phyloP scores from a whole-genome alignment of 2,888 invertebrate genomes.

The Pediacus dermestoides region DNA sequence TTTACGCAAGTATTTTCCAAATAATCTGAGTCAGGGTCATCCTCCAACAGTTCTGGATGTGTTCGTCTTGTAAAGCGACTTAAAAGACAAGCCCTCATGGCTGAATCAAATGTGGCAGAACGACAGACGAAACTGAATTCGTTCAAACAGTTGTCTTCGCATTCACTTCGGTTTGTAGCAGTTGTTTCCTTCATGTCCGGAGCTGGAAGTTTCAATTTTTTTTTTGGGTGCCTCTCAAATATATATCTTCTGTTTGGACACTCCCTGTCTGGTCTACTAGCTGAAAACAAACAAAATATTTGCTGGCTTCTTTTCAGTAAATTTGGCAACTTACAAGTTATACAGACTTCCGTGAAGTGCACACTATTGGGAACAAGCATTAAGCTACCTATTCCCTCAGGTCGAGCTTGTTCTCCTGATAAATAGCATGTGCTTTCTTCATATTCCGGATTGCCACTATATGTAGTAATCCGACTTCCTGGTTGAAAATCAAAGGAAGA shows the following conservation, averaged over 20 bases:
- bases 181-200: slow-evolving; percentile 82
- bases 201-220: slow-evolving; percentile 74
- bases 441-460: slow-evolving; percentile 75
- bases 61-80: slow-evolving; percentile 81
- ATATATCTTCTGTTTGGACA: slow-evolving; percentile 86
- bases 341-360: slow-evolving; percentile 85
- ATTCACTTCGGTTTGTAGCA: slow-evolving; percentile 82
- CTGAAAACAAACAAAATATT: slow-evolving; percentile 45
- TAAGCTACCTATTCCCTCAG: slow-evolving; percentile 85
- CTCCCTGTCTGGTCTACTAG: slow-evolving; percentile 82
- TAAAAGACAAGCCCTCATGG: slow-evolving; percentile 72
- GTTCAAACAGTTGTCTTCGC: slow-evolving; percentile 84
- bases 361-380: slow-evolving; percentile 86
- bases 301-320: slow-evolving; percentile 8
- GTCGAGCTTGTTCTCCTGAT: slow-evolving; percentile 79
- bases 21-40: slow-evolving; percentile 85
- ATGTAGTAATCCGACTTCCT: slow-evolving; percentile 79
- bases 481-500: slow-evolving; percentile 89
- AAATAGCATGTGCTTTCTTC: slow-evolving; percentile 86
- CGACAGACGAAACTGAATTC: slow-evolving; percentile 87
- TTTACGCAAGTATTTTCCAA: slow-evolving; percentile 87
- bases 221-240: slow-evolving; percentile 82
- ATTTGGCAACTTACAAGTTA: slow-evolving; percentile 68
- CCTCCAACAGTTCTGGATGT: slow-evolving; percentile 78
- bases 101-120: slow-evolving; percentile 79